Conservation (phyloP, 2,797 vertebrate species). For the Austrolebias charrua region DNA sequence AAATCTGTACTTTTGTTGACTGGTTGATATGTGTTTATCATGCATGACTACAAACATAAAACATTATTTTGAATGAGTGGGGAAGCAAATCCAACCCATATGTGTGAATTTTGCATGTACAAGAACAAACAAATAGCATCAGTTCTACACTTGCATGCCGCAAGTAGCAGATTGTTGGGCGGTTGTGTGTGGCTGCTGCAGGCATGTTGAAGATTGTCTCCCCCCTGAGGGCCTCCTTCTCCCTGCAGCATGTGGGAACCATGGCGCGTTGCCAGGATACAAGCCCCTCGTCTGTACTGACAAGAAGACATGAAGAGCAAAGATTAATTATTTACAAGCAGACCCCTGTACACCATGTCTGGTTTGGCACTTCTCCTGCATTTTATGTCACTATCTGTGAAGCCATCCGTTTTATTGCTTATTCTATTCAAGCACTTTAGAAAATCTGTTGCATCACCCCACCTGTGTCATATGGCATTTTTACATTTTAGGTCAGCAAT, state of each 20-base stretch:
- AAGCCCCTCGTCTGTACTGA: constrained; percentile 88
- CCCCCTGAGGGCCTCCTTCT: constrained; percentile 84
- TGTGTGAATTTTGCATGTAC: constrained; percentile 20
- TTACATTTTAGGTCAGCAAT: constrained; percentile 5
- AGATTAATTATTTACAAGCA: constrained; percentile 91
- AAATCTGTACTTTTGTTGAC: constrained; percentile 5
- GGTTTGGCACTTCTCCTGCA: constrained; percentile 87
- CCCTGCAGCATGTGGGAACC: constrained; percentile 86
- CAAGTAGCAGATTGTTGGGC: constrained; percentile 28
- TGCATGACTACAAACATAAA: constrained; percentile 9
- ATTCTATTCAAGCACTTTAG: constrained; percentile 66
- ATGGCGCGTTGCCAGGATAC: constrained; percentile 89
- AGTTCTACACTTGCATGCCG: constrained; percentile 28
- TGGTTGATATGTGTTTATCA: constrained; percentile 2
- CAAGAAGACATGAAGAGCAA: constrained; percentile 90
- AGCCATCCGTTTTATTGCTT: constrained; percentile 78
- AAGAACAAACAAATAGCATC: constrained; percentile 52
- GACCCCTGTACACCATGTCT: constrained; percentile 86
- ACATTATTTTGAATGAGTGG: constrained; percentile 21
- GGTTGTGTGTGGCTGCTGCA: constrained; percentile 58
- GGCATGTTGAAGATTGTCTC: constrained; percentile 85
- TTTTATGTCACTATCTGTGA: constrained; percentile 85
- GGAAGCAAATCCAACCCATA: constrained; percentile 10
- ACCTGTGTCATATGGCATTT: constrained; percentile 18
- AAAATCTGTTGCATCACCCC: constrained; percentile 62